Evolutionary conservation across 2,113 vertebrate species (phyloP).

Genomic region (Atrichornis clamosus): DNA sequence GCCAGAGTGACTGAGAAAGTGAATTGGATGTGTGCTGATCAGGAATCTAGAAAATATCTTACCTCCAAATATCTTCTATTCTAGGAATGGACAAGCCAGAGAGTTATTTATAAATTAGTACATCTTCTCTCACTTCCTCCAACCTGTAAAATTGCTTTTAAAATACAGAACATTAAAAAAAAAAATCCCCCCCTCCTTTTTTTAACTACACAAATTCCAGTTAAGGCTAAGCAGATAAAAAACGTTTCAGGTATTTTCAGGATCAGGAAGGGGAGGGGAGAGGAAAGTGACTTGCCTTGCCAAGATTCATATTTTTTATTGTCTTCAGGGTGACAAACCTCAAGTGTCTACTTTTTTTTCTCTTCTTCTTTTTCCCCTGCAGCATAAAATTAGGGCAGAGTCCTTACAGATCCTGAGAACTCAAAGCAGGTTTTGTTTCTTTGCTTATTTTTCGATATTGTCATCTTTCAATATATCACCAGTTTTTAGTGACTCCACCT

Average conservation of each 20-base stretch:
- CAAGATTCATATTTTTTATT: background rate
- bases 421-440: background rate
- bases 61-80: background rate
- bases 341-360: background rate
- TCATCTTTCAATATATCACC: background rate
- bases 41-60: background rate
- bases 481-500: background rate
- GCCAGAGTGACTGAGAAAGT: background rate
- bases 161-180: background rate
- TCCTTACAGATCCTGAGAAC: background rate
- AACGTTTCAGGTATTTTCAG: background rate
- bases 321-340: background rate
- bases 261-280: background rate
- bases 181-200: accelerated
- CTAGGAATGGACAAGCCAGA: background rate
- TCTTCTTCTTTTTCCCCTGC: background rate
- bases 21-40: background rate
- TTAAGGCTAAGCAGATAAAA: background rate
- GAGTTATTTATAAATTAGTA: background rate
- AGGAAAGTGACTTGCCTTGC: background rate
- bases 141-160: background rate
- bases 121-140: background rate
- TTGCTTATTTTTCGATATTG: background rate
- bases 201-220: background rate
- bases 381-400: background rate